Base-by-base conservation (phyloP, 2,888 invertebrate species). In the Neoaliturus tenellus region DNA sequence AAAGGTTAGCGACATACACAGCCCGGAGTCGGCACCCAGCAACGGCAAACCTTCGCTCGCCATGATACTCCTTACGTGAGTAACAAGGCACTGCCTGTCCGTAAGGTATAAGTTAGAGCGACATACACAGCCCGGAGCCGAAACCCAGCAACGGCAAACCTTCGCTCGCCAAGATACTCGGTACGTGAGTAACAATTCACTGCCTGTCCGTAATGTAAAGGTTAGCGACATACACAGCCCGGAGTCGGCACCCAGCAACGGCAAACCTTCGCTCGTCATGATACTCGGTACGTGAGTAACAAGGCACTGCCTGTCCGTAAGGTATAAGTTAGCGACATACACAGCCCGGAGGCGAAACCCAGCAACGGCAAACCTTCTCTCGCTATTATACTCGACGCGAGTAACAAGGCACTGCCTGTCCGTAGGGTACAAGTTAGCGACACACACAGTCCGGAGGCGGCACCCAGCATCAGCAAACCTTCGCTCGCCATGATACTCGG, bases 1-100 rank as follows among this genome's bases (percentile, higher is more conserved):
- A n/a, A n/a, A n/a, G n/a, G n/a, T n/a, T n/a, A 93, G 94, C 87
- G 93, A 93, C 87, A 91, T 92, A 25, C 91, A 91, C 82, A 89
- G 86, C 73, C 88, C 88, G 8, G 87, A 87, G 35, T 81, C 86
- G 10, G 83, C 86, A 14, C 82, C 86, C 23, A 69, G 91, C 17
- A 90, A 91, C 6, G 83, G 80, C 8, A 82, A 62, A 75, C 67
- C 81, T 78, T 51, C 81, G 0, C 80, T 84, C 48, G 62, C 83
- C 31, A 80, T 67, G 51, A 67, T 83, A 44, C 83, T 83, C 20
- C 80, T 80, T 83, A 51, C 33, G 25, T 48, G n/a, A n/a, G n/a
- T n/a, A n/a, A n/a, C n/a, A n/a, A n/a, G n/a, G n/a, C n/a, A n/a
- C n/a, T n/a, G n/a, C n/a, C n/a, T n/a, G n/a, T n/a, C n/a, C n/a